These are phyloP conservation scores for Forbesichthys papilliferus DNA, from an alignment of 2,113 vertebrate genomes.

Conservation along the genomic window DNA sequence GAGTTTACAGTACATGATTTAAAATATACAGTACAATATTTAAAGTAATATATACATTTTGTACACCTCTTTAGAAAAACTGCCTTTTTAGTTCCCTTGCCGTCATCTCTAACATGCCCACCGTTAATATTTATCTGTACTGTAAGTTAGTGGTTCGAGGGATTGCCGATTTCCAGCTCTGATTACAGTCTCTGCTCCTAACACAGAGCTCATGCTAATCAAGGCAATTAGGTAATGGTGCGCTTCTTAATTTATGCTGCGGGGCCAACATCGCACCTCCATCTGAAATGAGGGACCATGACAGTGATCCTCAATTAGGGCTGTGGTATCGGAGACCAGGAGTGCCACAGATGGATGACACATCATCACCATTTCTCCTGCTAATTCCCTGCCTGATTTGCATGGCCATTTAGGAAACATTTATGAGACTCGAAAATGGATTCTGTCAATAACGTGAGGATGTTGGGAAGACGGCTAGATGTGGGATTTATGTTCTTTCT, in stretches of 20 bases:
- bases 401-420: conserved; percentile 70
- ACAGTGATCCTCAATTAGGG: conserved; percentile 73
- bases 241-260: conserved; percentile 67
- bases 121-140: conserved; percentile 8
- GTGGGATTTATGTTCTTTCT: conserved; percentile 35
- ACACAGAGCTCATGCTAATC: conserved; percentile 66
- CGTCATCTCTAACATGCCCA: conserved; percentile 11
- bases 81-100: no score
- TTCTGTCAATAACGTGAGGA: conserved; percentile 55
- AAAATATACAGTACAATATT: no score
- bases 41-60: no score
- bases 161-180: conserved; percentile 30
- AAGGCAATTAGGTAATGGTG: conserved; percentile 67
- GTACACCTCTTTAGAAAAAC: no score
- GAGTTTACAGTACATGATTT: no score
- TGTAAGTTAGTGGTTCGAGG: conserved; percentile 19
- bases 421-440: conserved; percentile 62
- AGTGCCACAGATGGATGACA: conserved; percentile 59
- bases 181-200: conserved; percentile 50
- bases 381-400: conserved; percentile 65
- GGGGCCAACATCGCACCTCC: conserved; percentile 46
- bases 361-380: conserved; percentile 54
- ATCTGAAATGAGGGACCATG: conserved; percentile 59
- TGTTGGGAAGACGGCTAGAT: conserved; percentile 39
- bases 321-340: conserved; percentile 48